Base-by-base conservation (phyloP, 2,888 invertebrate species). In the Drosophila yooni region DNA sequence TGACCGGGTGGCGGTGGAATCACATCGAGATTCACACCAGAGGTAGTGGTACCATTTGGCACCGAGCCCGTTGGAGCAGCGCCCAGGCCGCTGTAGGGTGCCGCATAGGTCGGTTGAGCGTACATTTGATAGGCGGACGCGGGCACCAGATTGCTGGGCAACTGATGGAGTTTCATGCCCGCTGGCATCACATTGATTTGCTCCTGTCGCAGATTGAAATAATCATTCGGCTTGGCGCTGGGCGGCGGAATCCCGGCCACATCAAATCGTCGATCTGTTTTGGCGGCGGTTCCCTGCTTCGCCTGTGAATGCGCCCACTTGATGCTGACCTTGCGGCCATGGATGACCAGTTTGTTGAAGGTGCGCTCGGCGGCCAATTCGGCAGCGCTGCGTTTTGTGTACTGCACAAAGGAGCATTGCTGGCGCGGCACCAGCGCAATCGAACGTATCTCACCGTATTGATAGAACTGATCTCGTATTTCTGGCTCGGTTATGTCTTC, bases 281-380 rank as follows among this genome's bases (percentile, higher is more conserved):
- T 94, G 0, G 94, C 94, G 61, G 93, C 94, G 1, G 92, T 91
- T 8, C 94, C 94, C 72, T 95, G 95, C 54, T 96, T 94, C 2
- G 96, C 98, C 94, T 99, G 99, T 0, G 99, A 98, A 88, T 98
- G 96, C 0, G 99, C 99, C 99, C 99, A 99, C 92, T 99, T 98
- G 76, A 99, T 98, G n/a, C 98, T 98, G 2, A 99, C 94, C 56
- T 99, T 95, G 76, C 98, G 95, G 0, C 98, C 98, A 40, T 97
- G 97, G 27, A 95, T 94, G 3, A 95, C 94, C 36, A 99, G 94
- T 90, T 99, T 98, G 92, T 99, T 99, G 92, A 99, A 99, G 0
- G 98, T 98, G 91, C 97, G 96, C 86, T 99, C 98, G 0, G 98
- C 98, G 0, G 99, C 99, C 79, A 96, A 94, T 93, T 99, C 99